Base-by-base conservation (phyloP, 1,140 invertebrate species). In the Dreissena rostriformis region DNA sequence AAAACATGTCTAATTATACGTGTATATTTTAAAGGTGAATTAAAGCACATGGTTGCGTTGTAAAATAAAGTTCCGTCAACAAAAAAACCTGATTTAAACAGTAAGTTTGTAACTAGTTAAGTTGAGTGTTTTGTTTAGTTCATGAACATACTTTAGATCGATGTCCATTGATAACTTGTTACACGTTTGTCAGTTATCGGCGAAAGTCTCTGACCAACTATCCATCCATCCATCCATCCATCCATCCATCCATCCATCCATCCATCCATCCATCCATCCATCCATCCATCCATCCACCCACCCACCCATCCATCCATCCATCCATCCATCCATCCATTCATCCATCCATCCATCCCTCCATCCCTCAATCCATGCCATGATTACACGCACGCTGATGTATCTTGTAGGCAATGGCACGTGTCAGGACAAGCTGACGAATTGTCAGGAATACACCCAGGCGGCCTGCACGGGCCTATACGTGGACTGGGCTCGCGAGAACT, bases 401-500 rank as follows among this genome's bases (percentile, higher is more conserved):
- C 8, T 5, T 5, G 4, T 39, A 39, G 76, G 76, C 4, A 67
- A 63, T 19, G 76, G 76, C 17, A 68, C 78, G 5, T 90, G 91
- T 49, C 74, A 74, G 28, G 88, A 91, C 66, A 85, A 82, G 10
- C 71, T 71, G 19, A 24, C 86, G 10, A 84, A 88, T 81, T 91
- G 91, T 72, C 86, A 83, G 57, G 81, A 84, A 65, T 91, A 88
- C 82, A 86, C 88, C 52, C 68, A 86, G 28, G 82, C 84, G 24
- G 80, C 89, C 2, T 91, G 91, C 65, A 53, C 61, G 55, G 84
- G 82, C 8, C 89, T 87, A 0, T 91, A 91, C 85, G 84, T 79
- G 19, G 82, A 81, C 39, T 91, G 91, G 91, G 91, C 90, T 22
- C 86, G 85, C 49, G 87, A 87, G n/a, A 91, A 91, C 75, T 91